Percentiles rank a stretch among this genome's conserved stretches.
Evolutionary conservation across 2,113 vertebrate genomes (phyloP).

Genomic region (Oceanodroma tethys): DNA sequence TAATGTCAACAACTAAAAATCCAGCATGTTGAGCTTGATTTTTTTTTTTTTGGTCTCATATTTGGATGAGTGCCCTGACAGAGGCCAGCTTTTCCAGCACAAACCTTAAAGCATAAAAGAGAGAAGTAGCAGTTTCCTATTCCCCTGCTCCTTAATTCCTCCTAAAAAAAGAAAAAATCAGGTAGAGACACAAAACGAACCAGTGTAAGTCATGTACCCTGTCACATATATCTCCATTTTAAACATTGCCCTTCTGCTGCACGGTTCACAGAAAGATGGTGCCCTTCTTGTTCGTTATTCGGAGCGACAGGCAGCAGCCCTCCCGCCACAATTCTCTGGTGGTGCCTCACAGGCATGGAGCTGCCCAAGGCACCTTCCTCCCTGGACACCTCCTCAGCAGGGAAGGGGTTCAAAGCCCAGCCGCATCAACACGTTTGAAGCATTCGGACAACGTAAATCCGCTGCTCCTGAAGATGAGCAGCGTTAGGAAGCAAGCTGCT

Average conservation of each 20-base stretch:
- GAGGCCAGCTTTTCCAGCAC: not conserved
- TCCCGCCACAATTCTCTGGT: not conserved
- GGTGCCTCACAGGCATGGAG: not conserved
- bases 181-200: not conserved
- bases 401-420: constrained; percentile 41
- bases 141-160: not conserved
- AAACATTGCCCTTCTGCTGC: not conserved
- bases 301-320: not conserved
- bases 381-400: not conserved
- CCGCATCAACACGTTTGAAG: not conserved
- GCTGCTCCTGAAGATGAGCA: not conserved
- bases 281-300: not conserved
- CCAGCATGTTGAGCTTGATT: not conserved
- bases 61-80: not conserved
- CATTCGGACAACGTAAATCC: not conserved
- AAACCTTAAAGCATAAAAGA: not conserved
- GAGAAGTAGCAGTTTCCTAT: not conserved
- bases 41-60: not conserved
- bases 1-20: constrained; percentile 23
- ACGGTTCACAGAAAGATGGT: not conserved
- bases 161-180: not conserved
- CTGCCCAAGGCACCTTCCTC: constrained; percentile 5
- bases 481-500: not conserved
- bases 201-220: not conserved
- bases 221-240: not conserved